phyloP scores from a whole-genome alignment of 2,888 invertebrate species.

The Deilephila elpenor region DNA sequence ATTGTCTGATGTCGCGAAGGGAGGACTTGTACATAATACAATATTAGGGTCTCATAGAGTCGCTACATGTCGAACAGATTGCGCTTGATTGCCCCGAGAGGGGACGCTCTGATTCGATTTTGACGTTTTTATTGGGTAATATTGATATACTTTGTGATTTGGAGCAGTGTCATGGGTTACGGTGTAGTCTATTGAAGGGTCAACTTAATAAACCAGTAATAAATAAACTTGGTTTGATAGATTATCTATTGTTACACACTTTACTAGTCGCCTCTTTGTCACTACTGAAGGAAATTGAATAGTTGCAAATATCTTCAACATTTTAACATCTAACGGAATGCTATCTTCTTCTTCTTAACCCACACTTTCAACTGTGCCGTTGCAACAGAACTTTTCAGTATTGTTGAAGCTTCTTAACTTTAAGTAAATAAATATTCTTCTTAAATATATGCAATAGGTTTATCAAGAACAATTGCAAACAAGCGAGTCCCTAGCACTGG shows the following conservation, averaged over 20 bases:
- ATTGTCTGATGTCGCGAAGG: background rate
- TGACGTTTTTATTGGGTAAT: conserved; percentile 78
- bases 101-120: conserved; percentile 74
- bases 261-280: too few species aligned
- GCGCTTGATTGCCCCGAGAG: conserved; percentile 66
- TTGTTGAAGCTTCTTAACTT: too few species aligned
- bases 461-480: too few species aligned
- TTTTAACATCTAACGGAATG: too few species aligned
- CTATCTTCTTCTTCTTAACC: too few species aligned
- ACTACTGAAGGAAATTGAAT: too few species aligned
- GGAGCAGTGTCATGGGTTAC: conserved; percentile 60
- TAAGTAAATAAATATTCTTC: too few species aligned
- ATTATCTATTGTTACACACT: background rate
- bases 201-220: conserved; percentile 37
- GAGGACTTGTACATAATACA: background rate
- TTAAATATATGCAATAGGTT: too few species aligned
- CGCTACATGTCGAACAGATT: conserved; percentile 53
- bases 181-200: conserved; percentile 62
- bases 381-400: too few species aligned
- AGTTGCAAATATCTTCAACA: too few species aligned
- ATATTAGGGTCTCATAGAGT: conserved; percentile 39
- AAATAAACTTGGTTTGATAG: background rate
- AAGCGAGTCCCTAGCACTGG: too few species aligned
- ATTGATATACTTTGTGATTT: conserved; percentile 77
- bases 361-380: too few species aligned